Evolutionary conservation across 1,140 invertebrate species (phyloP).

Genomic region (Parapsyche elsis): DNA sequence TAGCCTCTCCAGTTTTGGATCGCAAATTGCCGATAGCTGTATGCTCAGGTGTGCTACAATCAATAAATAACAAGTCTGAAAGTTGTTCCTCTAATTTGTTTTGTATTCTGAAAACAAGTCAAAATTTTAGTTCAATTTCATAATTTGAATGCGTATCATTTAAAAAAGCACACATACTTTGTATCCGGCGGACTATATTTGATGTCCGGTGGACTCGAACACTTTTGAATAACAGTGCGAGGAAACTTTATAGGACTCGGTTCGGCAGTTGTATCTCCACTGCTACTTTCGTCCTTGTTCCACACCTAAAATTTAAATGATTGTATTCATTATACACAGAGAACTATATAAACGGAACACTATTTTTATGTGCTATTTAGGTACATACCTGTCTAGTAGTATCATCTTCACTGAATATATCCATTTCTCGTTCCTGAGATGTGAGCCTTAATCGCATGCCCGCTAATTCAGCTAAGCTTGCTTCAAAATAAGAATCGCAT

Average conservation of each 20-base stretch:
- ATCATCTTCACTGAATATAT: constrained; percentile 88
- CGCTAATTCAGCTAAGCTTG: constrained; percentile 75
- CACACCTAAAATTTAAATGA: constrained; percentile 42
- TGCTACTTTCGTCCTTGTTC: constrained; percentile 55
- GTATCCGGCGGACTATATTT: constrained; percentile 45
- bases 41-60: constrained; percentile 71
- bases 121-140: background rate
- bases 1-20: constrained; percentile 6
- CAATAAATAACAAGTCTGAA: constrained; percentile 73
- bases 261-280: constrained; percentile 67
- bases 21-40: constrained; percentile 43
- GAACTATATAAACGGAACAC: constrained; percentile 5
- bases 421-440: constrained; percentile 84
- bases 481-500: constrained; percentile 93
- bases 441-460: constrained; percentile 86
- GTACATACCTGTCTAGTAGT: constrained; percentile 58
- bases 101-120: constrained; percentile 65
- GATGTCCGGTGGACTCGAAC: constrained; percentile 57
- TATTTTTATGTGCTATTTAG: background rate
- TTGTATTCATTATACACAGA: background rate
- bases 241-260: constrained; percentile 70
- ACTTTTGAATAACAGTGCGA: constrained; percentile 59
- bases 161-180: constrained; percentile 25
- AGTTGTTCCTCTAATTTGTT: constrained; percentile 72
- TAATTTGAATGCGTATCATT: background rate